These are phyloP conservation scores for Rhynchopsitta pachyrhyncha DNA, from an alignment of 2,113 vertebrate genomes.

Conservation along the genomic window DNA sequence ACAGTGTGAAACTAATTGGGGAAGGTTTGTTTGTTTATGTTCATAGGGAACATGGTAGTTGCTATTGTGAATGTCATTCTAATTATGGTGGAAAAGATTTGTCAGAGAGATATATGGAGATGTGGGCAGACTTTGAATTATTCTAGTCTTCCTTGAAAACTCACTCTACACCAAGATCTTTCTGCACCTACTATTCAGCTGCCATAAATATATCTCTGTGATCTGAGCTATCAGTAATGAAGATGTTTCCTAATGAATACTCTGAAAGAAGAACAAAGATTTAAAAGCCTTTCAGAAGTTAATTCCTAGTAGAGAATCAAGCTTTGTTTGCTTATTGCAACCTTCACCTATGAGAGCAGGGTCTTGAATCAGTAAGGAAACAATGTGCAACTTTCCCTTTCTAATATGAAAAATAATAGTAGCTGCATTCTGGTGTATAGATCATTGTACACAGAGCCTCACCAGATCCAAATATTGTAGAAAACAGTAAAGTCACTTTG, in stretches of 20 bases:
- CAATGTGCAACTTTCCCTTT: not conserved
- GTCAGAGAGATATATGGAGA: not conserved
- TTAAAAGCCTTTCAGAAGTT: not conserved
- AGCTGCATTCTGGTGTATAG: not conserved
- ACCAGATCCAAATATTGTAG: not conserved
- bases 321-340: not conserved
- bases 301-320: not conserved
- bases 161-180: not conserved
- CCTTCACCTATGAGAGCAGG: not conserved
- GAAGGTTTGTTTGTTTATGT: constrained; percentile 44
- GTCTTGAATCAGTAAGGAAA: not conserved
- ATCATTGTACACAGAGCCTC: not conserved
- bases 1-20: constrained; percentile 41
- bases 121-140: constrained; percentile 4
- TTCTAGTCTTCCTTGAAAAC: not conserved
- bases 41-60: constrained; percentile 3
- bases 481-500: not conserved
- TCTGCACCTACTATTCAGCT: not conserved
- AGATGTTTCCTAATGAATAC: not conserved
- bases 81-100: constrained; percentile 46
- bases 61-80: constrained; percentile 53
- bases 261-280: not conserved
- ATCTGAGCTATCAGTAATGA: not conserved
- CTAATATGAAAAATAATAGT: not conserved
- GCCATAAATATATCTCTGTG: not conserved